Evolutionary conservation across 2,113 vertebrate species (phyloP).

Genomic region (Chroicocephalus ridibundus): DNA sequence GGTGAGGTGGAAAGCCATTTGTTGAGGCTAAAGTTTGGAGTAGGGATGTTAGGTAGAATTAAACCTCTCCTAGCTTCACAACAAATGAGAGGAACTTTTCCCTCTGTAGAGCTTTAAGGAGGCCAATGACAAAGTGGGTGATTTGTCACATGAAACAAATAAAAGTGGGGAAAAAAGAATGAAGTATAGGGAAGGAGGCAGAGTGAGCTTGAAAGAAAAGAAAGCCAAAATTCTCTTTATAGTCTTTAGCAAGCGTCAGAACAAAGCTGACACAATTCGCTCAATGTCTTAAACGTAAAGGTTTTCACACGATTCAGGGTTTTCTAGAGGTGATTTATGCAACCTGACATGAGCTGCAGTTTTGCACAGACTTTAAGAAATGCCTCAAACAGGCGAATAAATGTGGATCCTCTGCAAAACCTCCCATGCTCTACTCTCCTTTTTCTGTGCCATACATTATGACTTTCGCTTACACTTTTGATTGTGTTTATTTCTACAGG

Average conservation of each 20-base stretch:
- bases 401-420: background rate
- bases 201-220: background rate
- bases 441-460: background rate
- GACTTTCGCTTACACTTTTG: background rate
- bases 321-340: background rate
- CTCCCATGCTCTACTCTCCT: background rate
- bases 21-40: background rate
- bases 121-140: fast-evolving
- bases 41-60: background rate
- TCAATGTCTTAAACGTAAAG: background rate
- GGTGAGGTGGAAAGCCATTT: background rate
- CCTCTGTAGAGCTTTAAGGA: background rate
- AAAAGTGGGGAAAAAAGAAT: background rate
- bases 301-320: background rate
- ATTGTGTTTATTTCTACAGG: background rate
- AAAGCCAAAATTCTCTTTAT: background rate
- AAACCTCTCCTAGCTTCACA: background rate
- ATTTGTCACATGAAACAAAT: background rate
- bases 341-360: background rate
- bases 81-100: background rate
- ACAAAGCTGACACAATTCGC: background rate
- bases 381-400: background rate
- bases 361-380: background rate
- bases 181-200: background rate
- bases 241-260: background rate